These are phyloP conservation scores for Xanthorhoe spadicearia DNA, from an alignment of 2,888 invertebrate genomes.

Conservation along the genomic window DNA sequence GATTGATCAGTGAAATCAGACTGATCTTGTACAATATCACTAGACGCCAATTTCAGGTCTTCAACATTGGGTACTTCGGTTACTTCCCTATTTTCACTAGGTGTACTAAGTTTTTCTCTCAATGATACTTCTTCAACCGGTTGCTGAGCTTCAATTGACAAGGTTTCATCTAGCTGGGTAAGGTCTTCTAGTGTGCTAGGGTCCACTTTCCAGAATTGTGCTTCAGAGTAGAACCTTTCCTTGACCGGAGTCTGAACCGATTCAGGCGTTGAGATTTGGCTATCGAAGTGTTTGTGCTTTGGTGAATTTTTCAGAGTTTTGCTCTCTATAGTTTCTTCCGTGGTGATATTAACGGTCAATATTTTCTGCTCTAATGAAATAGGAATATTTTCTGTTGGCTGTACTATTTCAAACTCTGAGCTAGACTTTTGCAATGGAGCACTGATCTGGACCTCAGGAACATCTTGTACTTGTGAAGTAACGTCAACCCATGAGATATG, in stretches of 20 bases:
- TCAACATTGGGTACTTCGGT: slow-evolving; percentile 23
- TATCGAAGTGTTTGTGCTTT: slow-evolving; percentile 46
- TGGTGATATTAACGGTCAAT: slow-evolving; percentile 1
- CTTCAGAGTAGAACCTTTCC: slow-evolving; percentile 75
- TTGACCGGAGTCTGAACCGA: slow-evolving; percentile 74
- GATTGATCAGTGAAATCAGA: slow-evolving; percentile 33
- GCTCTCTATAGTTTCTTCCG: slow-evolving; percentile 2
- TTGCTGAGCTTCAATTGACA: slow-evolving; percentile 58
- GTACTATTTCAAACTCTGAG: not conserved
- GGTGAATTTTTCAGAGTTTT: slow-evolving; percentile 26
- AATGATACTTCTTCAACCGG: slow-evolving; percentile 25
- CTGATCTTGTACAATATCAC: slow-evolving; percentile 7
- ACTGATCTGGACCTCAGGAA: slow-evolving; percentile 26
- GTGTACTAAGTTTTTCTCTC: not conserved
- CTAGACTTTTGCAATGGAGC: slow-evolving; percentile 4
- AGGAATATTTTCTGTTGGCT: not conserved
- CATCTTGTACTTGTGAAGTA: slow-evolving; percentile 51
- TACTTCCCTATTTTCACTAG: slow-evolving; percentile 7
- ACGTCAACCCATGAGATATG: slow-evolving; percentile 44
- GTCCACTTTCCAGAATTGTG: slow-evolving; percentile 77
- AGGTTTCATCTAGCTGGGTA: slow-evolving; percentile 57
- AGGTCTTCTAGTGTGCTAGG: slow-evolving; percentile 59
- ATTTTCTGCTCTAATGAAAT: slow-evolving; percentile 2
- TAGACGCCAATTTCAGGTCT: slow-evolving; percentile 22
- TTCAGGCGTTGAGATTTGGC: slow-evolving; percentile 70